A percentile compares a stretch with the other conserved stretches of the same genome.
These are phyloP conservation scores for Nephrotoma guestfalica DNA, from an alignment of 2,888 invertebrate species.

Conservation along the genomic window DNA sequence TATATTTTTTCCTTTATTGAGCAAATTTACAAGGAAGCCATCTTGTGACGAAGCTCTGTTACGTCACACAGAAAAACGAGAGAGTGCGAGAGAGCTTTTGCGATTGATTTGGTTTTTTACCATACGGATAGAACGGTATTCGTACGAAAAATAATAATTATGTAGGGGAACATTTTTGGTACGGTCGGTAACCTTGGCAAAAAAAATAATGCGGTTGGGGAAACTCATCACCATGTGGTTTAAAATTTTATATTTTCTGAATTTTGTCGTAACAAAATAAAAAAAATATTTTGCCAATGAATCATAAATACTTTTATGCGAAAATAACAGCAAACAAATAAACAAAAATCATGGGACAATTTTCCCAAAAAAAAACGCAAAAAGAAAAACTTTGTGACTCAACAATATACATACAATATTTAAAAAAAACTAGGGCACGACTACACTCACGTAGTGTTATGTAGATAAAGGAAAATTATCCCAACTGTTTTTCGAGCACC, in stretches of 20 bases:
- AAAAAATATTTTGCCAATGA: background rate
- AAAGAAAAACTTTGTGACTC: background rate
- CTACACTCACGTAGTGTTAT: background rate
- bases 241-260: background rate
- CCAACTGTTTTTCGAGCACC: background rate
- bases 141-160: too few species aligned
- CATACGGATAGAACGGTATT: background rate
- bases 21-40: background rate
- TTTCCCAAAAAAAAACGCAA: background rate
- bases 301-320: background rate
- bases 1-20: background rate
- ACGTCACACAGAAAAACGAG: background rate
- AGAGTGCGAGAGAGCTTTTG: background rate
- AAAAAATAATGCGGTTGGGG: background rate
- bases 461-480: background rate
- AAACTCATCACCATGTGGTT: background rate
- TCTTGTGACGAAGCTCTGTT: background rate
- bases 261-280: background rate
- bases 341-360: background rate
- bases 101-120: background rate
- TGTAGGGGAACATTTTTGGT: background rate
- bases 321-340: background rate
- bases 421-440: background rate
- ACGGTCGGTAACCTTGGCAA: background rate
- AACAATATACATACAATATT: background rate